Conservation (phyloP, 2,797 vertebrate genomes). For the Eospalax fontanierii region DNA sequence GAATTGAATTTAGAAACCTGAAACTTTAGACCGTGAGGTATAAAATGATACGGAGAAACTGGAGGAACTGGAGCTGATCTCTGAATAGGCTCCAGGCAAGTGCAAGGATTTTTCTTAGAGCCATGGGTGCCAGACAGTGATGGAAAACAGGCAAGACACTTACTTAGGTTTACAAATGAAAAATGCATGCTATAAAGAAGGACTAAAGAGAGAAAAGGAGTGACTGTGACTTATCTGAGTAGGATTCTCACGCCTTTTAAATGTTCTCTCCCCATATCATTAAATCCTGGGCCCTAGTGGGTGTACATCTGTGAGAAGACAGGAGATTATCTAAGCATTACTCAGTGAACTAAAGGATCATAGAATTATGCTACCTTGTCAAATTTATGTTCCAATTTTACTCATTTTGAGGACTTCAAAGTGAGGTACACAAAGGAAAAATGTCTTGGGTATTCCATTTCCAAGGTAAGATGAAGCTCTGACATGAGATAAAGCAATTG, state of each 20-base stretch:
- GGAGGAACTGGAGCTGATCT: constrained; percentile 24
- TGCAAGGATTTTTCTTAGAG: constrained; percentile 58
- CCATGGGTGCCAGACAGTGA: not conserved
- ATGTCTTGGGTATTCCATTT: constrained; percentile 16
- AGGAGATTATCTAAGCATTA: not conserved
- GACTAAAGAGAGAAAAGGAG: not conserved
- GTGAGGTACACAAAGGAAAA: not conserved
- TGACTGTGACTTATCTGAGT: constrained; percentile 9
- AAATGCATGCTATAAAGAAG: not conserved
- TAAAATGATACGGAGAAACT: constrained; percentile 69
- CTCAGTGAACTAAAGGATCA: not conserved
- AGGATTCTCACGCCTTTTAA: not conserved
- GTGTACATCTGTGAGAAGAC: not conserved
- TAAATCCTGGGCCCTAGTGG: not conserved
- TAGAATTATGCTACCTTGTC: not conserved
- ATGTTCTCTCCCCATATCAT: not conserved
- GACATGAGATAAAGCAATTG: not conserved
- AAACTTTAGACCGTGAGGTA: constrained; percentile 22
- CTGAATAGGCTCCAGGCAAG: constrained; percentile 3
- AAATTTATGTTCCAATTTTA: not conserved
- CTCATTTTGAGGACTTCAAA: not conserved
- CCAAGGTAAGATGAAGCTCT: not conserved
- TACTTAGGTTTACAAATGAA: constrained; percentile 29
- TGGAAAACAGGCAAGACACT: constrained; percentile 55
- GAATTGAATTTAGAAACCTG: constrained; percentile 48